Evolutionary conservation across 2,888 invertebrate species (phyloP), one percentile per base, ranked within the genome.

Genomic region (Malthinus flaveolus): DNA sequence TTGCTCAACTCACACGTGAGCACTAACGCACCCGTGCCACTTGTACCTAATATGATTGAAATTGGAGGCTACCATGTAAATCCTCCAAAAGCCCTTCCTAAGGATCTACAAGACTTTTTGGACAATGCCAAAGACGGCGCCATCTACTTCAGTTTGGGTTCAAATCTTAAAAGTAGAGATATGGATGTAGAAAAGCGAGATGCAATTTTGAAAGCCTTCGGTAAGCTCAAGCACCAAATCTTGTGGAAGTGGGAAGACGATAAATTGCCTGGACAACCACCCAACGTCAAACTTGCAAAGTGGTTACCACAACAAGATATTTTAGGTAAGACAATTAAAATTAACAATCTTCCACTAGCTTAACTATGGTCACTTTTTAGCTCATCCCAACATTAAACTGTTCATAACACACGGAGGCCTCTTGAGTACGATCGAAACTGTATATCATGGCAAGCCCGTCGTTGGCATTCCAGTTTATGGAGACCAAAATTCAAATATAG

Each of bases 221-320:
- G 52, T 3, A 59, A 49, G 39, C 12, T 58, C 7, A 13, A 59
- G 12, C 45, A 56, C 7, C 57, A 61, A 12, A 54, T 68, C 1
- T 47, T 68, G 9, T 67, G 66, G 66, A 67, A 67, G 51, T 63
- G 48, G 47, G 66, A 67, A 32, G 49, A 31, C 10, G 46, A 60
- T 47, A 49, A 49, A 10, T 37, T 60, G 39, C 34, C 54, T 45
- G 42, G 63, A 42, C 32, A 59, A 44, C 63, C 66, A 3, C 23
- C 37, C 2, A 69, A 69, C 51, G 61, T 69, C 7, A 62, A 56
- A 45, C 55, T 65, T 11, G 36, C 42, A 3, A 65, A 63, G 53
- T 69, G 69, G 68, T 56, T 68, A 23, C 68, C 69, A 9, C 69
- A 69, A 55, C 42, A 44, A 23, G 63, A 65, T 35, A 53, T 66